Evolutionary conservation across 2,113 vertebrate species (phyloP).

Genomic region (Tylochromis polylepis): DNA sequence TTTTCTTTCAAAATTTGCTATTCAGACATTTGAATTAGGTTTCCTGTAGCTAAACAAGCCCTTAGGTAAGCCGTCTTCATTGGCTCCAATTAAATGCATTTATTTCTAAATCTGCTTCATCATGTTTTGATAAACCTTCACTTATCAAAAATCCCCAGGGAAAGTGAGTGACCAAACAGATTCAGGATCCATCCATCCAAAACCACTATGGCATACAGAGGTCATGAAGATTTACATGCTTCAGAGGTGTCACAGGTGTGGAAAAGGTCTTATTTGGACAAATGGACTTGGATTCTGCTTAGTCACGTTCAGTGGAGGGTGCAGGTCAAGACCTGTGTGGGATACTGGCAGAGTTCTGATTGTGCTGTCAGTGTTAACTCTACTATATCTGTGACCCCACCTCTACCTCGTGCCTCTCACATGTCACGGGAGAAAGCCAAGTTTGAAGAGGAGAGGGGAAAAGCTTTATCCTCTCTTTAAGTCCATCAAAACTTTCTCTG

Average conservation of each 20-base stretch:
- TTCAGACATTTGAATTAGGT: not conserved
- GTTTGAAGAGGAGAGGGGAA: conserved; percentile 25
- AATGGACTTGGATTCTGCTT: not conserved
- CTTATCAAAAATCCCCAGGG: not conserved
- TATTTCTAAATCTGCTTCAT: conserved; percentile 2
- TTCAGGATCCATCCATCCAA: not conserved
- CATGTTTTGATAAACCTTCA: not conserved
- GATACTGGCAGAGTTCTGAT: not conserved
- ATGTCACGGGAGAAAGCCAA: conserved; percentile 42
- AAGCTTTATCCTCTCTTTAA: conserved; percentile 58
- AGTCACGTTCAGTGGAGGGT: not conserved
- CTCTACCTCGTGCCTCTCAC: conserved; percentile 35
- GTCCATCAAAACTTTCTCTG: conserved; percentile 38
- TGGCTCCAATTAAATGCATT: not conserved
- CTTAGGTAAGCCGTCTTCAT: not conserved
- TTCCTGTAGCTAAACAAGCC: not conserved
- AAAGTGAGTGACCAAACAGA: not conserved
- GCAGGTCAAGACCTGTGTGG: not conserved
- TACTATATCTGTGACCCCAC: conserved; percentile 38
- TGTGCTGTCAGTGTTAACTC: not conserved
- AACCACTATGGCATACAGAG: not conserved
- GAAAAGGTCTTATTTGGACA: not conserved
- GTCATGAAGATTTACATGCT: not conserved
- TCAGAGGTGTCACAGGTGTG: not conserved
- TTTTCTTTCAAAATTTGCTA: not conserved